Percentiles rank a stretch among this genome's conserved stretches.
These are phyloP conservation scores for Drosophila macrospina DNA, from an alignment of 2,888 invertebrate genomes.

Conservation along the genomic window DNA sequence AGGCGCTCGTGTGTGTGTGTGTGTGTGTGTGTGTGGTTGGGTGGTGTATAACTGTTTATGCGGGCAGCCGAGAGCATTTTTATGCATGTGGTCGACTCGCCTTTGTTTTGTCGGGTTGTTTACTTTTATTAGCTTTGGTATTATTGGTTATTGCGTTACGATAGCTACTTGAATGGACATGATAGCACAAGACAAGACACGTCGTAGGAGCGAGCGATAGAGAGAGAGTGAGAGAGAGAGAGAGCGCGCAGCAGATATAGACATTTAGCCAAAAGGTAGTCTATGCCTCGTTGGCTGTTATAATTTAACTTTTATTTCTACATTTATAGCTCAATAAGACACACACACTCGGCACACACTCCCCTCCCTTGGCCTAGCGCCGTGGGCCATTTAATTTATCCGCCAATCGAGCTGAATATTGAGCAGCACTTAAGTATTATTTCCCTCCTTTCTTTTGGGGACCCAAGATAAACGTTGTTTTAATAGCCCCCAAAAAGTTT, in stretches of 20 bases:
- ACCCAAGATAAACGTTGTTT: slow-evolving; percentile 56
- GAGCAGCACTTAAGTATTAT: slow-evolving; percentile 50
- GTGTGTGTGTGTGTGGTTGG: slow-evolving; percentile 11
- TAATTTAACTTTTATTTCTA: slow-evolving; percentile 77
- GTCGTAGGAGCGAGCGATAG: neutral
- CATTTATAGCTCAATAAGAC: slow-evolving; percentile 77
- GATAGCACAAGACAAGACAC: slow-evolving; percentile 2
- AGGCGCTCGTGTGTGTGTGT: slow-evolving; percentile 40
- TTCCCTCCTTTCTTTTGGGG: slow-evolving; percentile 33
- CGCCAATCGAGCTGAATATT: slow-evolving; percentile 57
- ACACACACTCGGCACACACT: slow-evolving; percentile 28
- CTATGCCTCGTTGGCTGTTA: slow-evolving; percentile 46
- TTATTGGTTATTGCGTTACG: slow-evolving; percentile 72
- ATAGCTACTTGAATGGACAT: slow-evolving; percentile 26
- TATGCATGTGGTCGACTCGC: slow-evolving; percentile 55
- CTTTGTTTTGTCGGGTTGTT: slow-evolving; percentile 67
- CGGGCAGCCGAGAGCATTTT: slow-evolving; percentile 58
- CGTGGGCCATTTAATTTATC: slow-evolving; percentile 57
- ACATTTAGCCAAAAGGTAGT: slow-evolving; percentile 56
- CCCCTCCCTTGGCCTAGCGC: slow-evolving; percentile 1
- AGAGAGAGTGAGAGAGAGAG: neutral
- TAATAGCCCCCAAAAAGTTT: slow-evolving; percentile 51
- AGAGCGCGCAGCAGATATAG: neutral
- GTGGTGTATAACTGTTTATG: slow-evolving; percentile 51
- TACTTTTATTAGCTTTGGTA: slow-evolving; percentile 77